Percentiles rank a stretch among this genome's conserved stretches.
These are phyloP conservation scores for Myrmophylax atrothorax DNA, from an alignment of 2,113 vertebrate genomes.

Conservation along the genomic window DNA sequence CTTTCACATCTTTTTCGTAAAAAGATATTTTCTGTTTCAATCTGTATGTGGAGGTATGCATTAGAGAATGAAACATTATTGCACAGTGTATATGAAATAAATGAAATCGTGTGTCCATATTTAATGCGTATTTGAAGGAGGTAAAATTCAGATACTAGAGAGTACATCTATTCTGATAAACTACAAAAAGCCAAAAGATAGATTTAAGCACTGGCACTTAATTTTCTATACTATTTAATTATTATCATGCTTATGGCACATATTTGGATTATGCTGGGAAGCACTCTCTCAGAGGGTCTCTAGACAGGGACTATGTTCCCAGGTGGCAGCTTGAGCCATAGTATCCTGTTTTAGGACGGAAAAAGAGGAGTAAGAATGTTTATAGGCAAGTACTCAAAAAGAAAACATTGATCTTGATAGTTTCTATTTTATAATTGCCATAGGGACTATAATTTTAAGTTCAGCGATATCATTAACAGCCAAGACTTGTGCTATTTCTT, in stretches of 20 bases:
- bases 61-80: background rate
- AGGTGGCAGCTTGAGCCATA: background rate
- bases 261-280: background rate
- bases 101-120: background rate
- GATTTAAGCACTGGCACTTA: background rate
- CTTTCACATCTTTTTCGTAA: background rate
- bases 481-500: background rate
- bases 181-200: background rate
- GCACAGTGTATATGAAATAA: background rate
- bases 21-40: background rate
- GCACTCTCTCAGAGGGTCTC: background rate
- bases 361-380: background rate
- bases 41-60: background rate
- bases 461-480: background rate
- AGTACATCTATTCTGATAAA: background rate
- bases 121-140: background rate
- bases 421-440: background rate
- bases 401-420: fast-evolving
- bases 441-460: background rate
- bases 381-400: background rate
- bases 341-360: background rate
- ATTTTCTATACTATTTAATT: background rate
- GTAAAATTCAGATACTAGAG: background rate
- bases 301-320: background rate
- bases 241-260: background rate